These are phyloP conservation scores for Gari tellinella DNA, from an alignment of 2,888 invertebrate genomes.

Conservation along the genomic window DNA sequence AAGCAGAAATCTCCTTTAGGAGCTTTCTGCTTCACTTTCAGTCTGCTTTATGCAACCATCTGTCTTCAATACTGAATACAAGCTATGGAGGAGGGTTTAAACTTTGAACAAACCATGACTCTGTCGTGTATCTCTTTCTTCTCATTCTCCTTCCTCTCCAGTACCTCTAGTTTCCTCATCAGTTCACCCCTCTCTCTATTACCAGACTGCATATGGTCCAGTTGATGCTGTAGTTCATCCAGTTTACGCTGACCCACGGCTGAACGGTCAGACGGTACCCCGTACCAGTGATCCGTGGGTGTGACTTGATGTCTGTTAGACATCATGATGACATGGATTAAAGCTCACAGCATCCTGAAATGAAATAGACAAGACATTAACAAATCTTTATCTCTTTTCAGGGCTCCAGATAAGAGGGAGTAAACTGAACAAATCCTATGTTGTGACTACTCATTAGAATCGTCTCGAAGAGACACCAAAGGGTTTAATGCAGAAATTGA, in stretches of 20 bases:
- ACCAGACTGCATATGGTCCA: constrained; percentile 66
- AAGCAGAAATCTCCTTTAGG: too few species aligned
- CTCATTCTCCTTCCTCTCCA: constrained; percentile 60
- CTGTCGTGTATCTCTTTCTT: constrained; percentile 60
- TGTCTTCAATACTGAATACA: too few species aligned
- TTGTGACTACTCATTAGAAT: too few species aligned
- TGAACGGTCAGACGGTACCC: constrained; percentile 16
- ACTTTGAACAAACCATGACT: too few species aligned
- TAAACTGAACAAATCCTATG: too few species aligned
- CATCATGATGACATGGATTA: constrained; percentile 27
- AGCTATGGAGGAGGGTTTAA: too few species aligned
- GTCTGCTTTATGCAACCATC: too few species aligned
- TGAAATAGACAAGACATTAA: background rate
- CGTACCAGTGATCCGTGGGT: constrained; percentile 35
- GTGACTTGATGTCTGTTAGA: constrained; percentile 15
- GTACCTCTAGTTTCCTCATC: constrained; percentile 58
- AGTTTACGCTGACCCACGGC: constrained; percentile 45
- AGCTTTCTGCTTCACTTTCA: too few species aligned
- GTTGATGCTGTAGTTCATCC: constrained; percentile 61
- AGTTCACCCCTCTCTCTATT: constrained; percentile 63
- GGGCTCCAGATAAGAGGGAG: too few species aligned
- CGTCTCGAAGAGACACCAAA: too few species aligned
- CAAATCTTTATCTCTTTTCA: too few species aligned
- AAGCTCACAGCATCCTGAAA: background rate
- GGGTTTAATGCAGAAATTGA: too few species aligned